phyloP scores from a whole-genome alignment of 2,113 vertebrate species.

The Halcyon senegalensis region DNA sequence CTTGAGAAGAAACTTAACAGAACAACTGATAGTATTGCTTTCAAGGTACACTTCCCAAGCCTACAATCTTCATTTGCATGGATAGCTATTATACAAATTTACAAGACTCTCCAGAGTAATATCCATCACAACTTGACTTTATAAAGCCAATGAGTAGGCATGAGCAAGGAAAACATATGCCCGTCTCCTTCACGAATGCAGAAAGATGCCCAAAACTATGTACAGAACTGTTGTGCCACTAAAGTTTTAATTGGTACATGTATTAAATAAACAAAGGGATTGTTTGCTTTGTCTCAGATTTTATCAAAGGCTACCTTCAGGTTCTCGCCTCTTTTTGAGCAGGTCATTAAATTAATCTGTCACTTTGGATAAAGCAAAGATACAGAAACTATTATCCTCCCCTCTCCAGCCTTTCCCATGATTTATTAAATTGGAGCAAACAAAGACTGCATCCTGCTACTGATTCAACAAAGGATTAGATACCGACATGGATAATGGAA shows the following conservation, averaged over 20 bases:
- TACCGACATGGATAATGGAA: not conserved
- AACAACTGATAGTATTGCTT: not conserved
- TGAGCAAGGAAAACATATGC: fast-evolving
- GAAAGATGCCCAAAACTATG: not conserved
- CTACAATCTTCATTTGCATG: not conserved
- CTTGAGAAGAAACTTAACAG: not conserved
- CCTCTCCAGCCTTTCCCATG: not conserved
- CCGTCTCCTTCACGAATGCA: fast-evolving
- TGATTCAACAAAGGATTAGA: constrained; percentile 9
- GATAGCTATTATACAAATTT: not conserved
- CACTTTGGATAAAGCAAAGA: not conserved
- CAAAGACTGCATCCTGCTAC: not conserved
- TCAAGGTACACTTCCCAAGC: not conserved
- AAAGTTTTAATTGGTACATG: not conserved
- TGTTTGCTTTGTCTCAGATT: not conserved
- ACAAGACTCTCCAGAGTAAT: not conserved
- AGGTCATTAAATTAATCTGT: not conserved
- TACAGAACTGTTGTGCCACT: not conserved
- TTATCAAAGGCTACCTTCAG: not conserved
- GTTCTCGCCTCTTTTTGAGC: not conserved
- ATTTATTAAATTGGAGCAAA: constrained; percentile 6
- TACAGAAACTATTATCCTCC: not conserved
- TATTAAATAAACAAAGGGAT: not conserved
- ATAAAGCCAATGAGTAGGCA: not conserved
- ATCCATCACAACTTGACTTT: not conserved